Evolutionary conservation across 2,888 invertebrate species (phyloP).

Genomic region (Dexiosoma caninum): DNA sequence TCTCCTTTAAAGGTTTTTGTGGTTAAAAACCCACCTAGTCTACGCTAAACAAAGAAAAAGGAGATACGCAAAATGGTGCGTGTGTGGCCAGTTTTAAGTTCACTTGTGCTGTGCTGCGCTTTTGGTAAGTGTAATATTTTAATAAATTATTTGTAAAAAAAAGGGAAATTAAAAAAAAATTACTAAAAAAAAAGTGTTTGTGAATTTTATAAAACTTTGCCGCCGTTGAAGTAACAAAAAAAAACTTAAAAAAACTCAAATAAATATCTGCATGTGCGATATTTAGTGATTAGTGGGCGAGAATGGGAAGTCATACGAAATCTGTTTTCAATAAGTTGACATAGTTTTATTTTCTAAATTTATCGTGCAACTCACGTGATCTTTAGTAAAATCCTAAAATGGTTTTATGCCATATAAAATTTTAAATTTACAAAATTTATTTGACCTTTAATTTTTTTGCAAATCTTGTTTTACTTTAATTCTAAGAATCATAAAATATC

Average conservation of each 20-base stretch:
- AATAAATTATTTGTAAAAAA: too few species aligned
- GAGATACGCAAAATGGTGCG: constrained; percentile 76
- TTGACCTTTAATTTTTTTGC: constrained; percentile 14
- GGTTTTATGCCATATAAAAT: neutral
- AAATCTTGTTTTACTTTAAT: neutral
- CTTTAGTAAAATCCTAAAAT: neutral
- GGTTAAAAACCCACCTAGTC: constrained; percentile 40
- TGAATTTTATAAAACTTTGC: neutral
- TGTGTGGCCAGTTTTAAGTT: constrained; percentile 75
- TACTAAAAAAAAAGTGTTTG: constrained; percentile 24
- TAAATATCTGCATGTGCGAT: too few species aligned
- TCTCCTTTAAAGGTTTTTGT: constrained; percentile 59
- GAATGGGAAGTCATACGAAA: too few species aligned
- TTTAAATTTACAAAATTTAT: neutral
- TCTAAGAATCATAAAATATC: constrained; percentile 19
- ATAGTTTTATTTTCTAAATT: neutral
- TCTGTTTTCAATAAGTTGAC: neutral
- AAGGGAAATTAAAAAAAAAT: too few species aligned
- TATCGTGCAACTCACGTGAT: constrained; percentile 1
- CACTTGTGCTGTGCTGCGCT: constrained; percentile 74
- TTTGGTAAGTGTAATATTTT: constrained; percentile 72
- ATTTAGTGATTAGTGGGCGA: too few species aligned
- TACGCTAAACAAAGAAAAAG: constrained; percentile 68
- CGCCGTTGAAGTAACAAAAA: too few species aligned
- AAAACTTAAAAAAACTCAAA: too few species aligned